Evolutionary conservation across 2,113 vertebrate genomes (phyloP).

Genomic region (Tupaia tana): DNA sequence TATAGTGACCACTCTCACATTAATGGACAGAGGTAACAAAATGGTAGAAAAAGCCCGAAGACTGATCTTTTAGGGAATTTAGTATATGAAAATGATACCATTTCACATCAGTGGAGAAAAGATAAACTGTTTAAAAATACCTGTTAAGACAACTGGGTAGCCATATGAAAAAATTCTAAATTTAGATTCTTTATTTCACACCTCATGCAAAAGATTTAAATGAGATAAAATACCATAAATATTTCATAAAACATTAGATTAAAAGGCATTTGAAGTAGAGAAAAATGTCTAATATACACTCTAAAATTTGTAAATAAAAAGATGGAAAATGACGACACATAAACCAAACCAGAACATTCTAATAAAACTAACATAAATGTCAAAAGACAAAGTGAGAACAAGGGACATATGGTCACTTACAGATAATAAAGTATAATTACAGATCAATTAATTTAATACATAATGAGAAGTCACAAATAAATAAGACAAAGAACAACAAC

Average conservation of each 20-base stretch:
- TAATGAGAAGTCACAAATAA: background rate
- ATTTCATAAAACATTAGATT: background rate
- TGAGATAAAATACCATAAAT: background rate
- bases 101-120: background rate
- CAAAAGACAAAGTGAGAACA: background rate
- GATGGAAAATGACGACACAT: background rate
- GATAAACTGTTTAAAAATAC: background rate
- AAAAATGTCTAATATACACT: background rate
- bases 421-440: background rate
- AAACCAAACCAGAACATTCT: background rate
- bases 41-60: background rate
- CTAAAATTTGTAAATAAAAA: background rate
- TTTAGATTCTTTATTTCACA: background rate
- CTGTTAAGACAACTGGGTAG: background rate
- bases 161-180: background rate
- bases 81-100: background rate
- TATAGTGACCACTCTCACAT: background rate
- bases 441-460: background rate
- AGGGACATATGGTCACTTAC: background rate
- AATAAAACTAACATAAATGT: background rate
- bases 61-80: background rate
- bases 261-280: background rate
- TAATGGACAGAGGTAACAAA: background rate
- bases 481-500: background rate
- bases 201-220: background rate